Evolutionary conservation across 1,140 invertebrate genomes (phyloP), one percentile per base, ranked within the genome.

Genomic region (Lepidurus couesii): DNA sequence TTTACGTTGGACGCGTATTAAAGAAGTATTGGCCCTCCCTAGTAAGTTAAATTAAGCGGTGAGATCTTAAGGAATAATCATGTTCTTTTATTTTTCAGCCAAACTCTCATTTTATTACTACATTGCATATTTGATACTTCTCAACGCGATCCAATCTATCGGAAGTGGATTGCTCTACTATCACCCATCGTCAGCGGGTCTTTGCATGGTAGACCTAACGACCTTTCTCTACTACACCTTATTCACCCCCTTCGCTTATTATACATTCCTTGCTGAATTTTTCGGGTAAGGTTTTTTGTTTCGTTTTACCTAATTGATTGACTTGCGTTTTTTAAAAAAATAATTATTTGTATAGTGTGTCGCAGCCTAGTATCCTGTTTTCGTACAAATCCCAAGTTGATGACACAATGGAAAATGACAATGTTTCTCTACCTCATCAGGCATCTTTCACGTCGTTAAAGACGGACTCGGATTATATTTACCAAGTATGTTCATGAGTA

Each of bases 321-420:
- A 43, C 42, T 11, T 26, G 10, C 44, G 74, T 42, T 34, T 34
- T 34, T 34, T 34, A 3, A n/a, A n/a, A n/a, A n/a, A 34, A 34
- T 4, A 34, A 34, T 82, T 81, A 73, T 81, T 80, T 84, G 89
- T 85, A 6, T 85, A 93, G 92, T 82, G 88, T 91, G 10, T 89
- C 91, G 7, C 91, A 92, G 83, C 90, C 92, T 42, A 90, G 89
- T 81, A 91, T 94, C 82, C 90, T 90, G 87, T 93, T 93, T 86
- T 93, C 92, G 24, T 94, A 94, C 84, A 93, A 93, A 86, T 89
- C 91, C 73, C 92, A 94, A 84, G 89, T 92, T 82, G 92, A 93
- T 84, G 92, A 93, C 83, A 87, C 88, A 8, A 87, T 90, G 84
- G 91, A 93, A 81, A 92, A 93, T 81, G 92, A 93, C 81, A 91